Percentiles rank a stretch among this genome's conserved stretches.
Evolutionary conservation across 2,888 invertebrate species (phyloP).

Genomic region (Abrostola triplasia): DNA sequence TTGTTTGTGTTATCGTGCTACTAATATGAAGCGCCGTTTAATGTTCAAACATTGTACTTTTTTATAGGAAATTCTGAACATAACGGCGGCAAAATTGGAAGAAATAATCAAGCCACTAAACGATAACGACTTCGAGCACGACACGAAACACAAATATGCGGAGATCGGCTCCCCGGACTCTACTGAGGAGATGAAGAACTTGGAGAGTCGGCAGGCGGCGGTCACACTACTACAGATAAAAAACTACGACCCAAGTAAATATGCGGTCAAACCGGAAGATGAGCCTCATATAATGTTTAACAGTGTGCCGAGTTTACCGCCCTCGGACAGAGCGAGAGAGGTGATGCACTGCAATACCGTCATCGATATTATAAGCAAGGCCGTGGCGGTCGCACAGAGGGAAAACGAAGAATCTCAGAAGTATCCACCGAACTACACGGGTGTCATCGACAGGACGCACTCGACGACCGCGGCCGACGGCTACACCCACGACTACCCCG

Average conservation of each 20-base stretch:
- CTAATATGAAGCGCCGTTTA: conserved; percentile 70
- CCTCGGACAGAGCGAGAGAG: conserved; percentile 86
- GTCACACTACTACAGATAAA: conserved; percentile 86
- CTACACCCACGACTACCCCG: conserved; percentile 77
- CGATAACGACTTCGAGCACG: conserved; percentile 74
- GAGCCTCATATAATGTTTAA: conserved; percentile 89
- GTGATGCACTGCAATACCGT: conserved; percentile 87
- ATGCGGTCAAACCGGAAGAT: conserved; percentile 80
- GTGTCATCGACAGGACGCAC: conserved; percentile 75
- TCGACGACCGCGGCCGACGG: conserved; percentile 61
- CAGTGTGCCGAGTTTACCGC: conserved; percentile 87
- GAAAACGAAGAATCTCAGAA: conserved; percentile 84
- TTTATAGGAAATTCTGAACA: conserved; percentile 89
- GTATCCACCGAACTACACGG: conserved; percentile 74
- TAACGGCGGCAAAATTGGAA: conserved; percentile 88
- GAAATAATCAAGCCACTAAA: conserved; percentile 87
- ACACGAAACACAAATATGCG: conserved; percentile 76
- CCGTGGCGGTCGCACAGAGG: conserved; percentile 85
- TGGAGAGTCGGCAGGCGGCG: conserved; percentile 86
- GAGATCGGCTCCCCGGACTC: conserved; percentile 85
- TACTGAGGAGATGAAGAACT: conserved; percentile 86
- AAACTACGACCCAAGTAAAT: conserved; percentile 86
- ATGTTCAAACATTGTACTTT: conserved; percentile 74
- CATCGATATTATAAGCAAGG: conserved; percentile 86
- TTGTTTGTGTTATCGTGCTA: conserved; percentile 77